Evolutionary conservation across 2,888 invertebrate genomes (phyloP).

Genomic region (Capitulum mitella): DNA sequence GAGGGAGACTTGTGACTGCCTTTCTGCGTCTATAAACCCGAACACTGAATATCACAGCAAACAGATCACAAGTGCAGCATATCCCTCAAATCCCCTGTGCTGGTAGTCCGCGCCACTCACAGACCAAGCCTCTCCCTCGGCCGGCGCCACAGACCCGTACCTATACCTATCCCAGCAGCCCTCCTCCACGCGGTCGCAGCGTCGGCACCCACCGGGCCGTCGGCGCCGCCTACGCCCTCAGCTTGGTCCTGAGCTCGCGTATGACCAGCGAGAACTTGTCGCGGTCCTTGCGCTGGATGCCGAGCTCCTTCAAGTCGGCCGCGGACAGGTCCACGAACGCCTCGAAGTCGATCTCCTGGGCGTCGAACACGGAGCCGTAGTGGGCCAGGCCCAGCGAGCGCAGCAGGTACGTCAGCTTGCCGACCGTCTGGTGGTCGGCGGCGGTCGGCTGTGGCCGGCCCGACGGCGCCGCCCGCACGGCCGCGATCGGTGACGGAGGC

Average conservation of each 20-base stretch:
- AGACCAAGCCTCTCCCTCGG: no score
- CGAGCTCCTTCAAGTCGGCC: not conserved
- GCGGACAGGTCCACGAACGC: not conserved
- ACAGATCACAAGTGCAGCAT: not conserved
- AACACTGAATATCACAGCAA: not conserved
- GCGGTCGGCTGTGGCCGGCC: not conserved
- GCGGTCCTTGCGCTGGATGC: not conserved
- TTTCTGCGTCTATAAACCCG: no score
- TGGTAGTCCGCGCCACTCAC: no score
- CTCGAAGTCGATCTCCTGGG: constrained; percentile 11
- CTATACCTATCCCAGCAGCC: no score
- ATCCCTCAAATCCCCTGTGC: no score
- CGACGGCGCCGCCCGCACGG: not conserved
- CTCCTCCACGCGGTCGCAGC: no score
- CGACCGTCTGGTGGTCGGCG: not conserved
- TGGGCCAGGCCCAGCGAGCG: constrained; percentile 7
- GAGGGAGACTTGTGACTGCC: no score
- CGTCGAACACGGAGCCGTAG: not conserved
- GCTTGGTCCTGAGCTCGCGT: not conserved
- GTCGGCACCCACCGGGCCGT: no score
- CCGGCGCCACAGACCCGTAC: no score
- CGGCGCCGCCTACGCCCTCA: not conserved
- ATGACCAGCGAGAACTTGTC: not conserved
- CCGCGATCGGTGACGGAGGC: no score
- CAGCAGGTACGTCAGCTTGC: constrained; percentile 15